Conservation (phyloP, 2,113 vertebrate genomes). For the Orientallactaga bullata region DNA sequence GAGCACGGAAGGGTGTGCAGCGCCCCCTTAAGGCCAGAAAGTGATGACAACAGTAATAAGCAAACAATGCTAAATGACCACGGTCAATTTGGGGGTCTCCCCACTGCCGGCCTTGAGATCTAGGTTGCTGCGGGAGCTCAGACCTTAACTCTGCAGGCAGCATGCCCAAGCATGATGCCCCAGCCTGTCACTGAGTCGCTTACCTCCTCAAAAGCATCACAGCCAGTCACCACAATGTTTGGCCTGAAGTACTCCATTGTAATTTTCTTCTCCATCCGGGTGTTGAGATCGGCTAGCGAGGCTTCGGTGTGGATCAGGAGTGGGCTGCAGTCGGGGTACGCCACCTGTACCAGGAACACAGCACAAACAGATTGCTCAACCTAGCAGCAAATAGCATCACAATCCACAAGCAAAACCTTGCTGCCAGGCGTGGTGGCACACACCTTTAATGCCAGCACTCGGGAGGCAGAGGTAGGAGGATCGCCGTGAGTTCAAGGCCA, state of each 20-base stretch:
- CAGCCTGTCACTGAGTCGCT: background rate
- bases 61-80: rapidly evolving
- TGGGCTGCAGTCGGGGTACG: slow-evolving; percentile 91
- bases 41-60: background rate
- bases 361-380: rapidly evolving
- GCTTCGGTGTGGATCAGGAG: slow-evolving; percentile 91
- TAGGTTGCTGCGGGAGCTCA: background rate
- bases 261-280: slow-evolving; percentile 88
- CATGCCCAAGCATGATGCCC: background rate
- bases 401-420: background rate
- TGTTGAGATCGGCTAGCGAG: slow-evolving; percentile 92
- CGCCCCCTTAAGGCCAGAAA: background rate
- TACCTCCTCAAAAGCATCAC: slow-evolving; percentile 94
- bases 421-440: too few relatives aligned
- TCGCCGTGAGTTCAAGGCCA: too few relatives aligned
- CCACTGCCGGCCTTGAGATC: rapidly evolving
- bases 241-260: slow-evolving; percentile 92
- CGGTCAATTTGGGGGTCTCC: background rate
- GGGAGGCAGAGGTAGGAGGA: too few relatives aligned
- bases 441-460: too few relatives aligned
- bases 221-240: slow-evolving; percentile 92
- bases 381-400: background rate
- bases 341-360: slow-evolving; percentile 85
- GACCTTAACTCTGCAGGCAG: background rate
- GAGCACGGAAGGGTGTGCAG: background rate